Percentiles rank a stretch among this genome's conserved stretches.
phyloP scores from a whole-genome alignment of 2,113 vertebrate species.

The Tragulus kanchil region DNA sequence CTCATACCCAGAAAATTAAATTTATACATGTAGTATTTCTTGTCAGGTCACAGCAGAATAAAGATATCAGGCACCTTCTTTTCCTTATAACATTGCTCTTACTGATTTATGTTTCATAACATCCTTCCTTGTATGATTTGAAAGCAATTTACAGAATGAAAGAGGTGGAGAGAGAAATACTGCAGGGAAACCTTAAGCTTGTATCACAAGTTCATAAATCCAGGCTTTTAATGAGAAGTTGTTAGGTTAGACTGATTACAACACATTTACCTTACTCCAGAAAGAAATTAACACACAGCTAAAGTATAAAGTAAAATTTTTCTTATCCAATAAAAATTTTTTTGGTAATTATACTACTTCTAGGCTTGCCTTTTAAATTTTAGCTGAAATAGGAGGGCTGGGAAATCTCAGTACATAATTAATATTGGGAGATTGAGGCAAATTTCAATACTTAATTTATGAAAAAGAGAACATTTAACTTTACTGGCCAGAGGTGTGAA shows the following conservation, averaged over 20 bases:
- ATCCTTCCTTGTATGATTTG: neutral
- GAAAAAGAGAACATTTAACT: neutral
- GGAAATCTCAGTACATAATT: neutral
- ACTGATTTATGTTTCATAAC: conserved; percentile 11
- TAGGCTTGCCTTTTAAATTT: neutral
- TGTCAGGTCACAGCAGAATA: conserved; percentile 19
- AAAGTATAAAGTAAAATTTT: neutral
- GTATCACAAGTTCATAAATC: neutral
- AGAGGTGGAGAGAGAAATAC: neutral
- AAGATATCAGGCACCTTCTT: conserved; percentile 16
- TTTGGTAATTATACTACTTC: neutral
- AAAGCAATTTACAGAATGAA: neutral
- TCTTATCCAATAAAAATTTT: neutral
- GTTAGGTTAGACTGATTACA: neutral
- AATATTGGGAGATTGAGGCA: neutral
- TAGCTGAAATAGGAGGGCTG: neutral
- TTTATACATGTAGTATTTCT: neutral
- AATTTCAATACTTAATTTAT: neutral
- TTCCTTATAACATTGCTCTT: neutral
- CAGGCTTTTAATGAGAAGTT: neutral
- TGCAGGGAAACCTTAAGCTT: neutral
- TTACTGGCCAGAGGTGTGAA: neutral
- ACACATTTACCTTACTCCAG: neutral
- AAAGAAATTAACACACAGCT: neutral
- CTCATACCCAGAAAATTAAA: neutral